Percentiles rank a stretch among this genome's conserved stretches.
phyloP scores from a whole-genome alignment of 1,140 invertebrate genomes.

The Lithobius niger region DNA sequence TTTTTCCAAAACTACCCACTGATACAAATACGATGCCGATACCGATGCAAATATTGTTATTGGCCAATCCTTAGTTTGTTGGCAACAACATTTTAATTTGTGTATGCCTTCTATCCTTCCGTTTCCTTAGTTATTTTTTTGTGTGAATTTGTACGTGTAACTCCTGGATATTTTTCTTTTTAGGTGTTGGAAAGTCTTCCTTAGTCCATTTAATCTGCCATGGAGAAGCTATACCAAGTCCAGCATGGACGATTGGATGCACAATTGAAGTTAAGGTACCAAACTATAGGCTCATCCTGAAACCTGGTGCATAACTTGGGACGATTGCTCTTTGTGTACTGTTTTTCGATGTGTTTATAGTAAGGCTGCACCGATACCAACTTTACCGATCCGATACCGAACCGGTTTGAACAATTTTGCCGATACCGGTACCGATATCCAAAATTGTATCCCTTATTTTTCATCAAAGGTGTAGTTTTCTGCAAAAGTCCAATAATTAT shows the following conservation, averaged over 20 bases:
- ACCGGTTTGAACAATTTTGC: no score
- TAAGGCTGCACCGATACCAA: no score
- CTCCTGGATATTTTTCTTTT: slow-evolving; percentile 9
- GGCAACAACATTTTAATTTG: neutral
- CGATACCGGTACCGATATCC: no score
- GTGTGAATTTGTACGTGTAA: neutral
- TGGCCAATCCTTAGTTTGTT: neutral
- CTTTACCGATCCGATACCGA: no score
- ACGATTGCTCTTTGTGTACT: neutral
- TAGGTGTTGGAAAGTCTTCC: slow-evolving; percentile 89
- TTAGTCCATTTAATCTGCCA: slow-evolving; percentile 82
- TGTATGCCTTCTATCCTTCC: neutral
- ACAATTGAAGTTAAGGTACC: slow-evolving; percentile 74
- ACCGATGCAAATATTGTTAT: neutral
- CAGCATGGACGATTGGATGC: slow-evolving; percentile 89
- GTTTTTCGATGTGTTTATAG: neutral
- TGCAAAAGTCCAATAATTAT: no score
- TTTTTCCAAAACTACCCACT: neutral
- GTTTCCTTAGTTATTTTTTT: neutral
- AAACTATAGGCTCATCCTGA: neutral
- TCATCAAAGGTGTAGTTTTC: no score
- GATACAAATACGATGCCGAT: neutral
- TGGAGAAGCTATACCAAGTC: slow-evolving; percentile 64
- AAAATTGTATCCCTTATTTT: no score
- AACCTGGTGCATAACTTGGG: neutral